phyloP scores from a whole-genome alignment of 2,888 invertebrate species.

The Lochmaea crataegi region DNA sequence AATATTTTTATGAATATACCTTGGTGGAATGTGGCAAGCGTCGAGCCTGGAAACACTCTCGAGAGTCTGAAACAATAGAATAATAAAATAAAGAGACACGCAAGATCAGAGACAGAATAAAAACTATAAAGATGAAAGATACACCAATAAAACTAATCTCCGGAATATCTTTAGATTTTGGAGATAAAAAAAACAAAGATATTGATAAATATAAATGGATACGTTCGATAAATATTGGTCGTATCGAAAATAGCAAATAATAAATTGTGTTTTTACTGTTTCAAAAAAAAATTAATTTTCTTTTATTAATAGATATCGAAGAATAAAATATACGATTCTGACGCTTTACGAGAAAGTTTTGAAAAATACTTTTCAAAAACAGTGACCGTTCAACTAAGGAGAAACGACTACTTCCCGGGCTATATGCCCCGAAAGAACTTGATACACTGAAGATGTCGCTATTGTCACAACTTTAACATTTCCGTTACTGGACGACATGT shows the following conservation, averaged over 20 bases:
- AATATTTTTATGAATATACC: slow-evolving; percentile 63
- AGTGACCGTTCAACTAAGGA: too few relatives aligned
- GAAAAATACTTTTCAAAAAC: too few relatives aligned
- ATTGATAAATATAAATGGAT: slow-evolving; percentile 2
- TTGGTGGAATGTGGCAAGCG: slow-evolving; percentile 84
- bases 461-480: too few relatives aligned
- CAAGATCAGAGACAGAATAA: slow-evolving; percentile 25
- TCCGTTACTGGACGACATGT: too few relatives aligned
- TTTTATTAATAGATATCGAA: too few relatives aligned
- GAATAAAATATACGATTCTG: too few relatives aligned
- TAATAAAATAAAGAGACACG: slow-evolving; percentile 20
- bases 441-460: too few relatives aligned
- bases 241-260: not conserved
- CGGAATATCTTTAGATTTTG: slow-evolving; percentile 20
- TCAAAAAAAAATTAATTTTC: too few relatives aligned
- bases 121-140: slow-evolving; percentile 33
- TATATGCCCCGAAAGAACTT: too few relatives aligned
- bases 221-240: not conserved
- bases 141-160: slow-evolving; percentile 33
- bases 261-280: not conserved
- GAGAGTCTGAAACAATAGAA: slow-evolving; percentile 76
- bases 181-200: not conserved
- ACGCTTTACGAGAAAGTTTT: too few relatives aligned
- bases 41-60: slow-evolving; percentile 83
- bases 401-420: too few relatives aligned